phyloP scores from a whole-genome alignment of 2,888 invertebrate genomes.

The Phengaris arion region DNA sequence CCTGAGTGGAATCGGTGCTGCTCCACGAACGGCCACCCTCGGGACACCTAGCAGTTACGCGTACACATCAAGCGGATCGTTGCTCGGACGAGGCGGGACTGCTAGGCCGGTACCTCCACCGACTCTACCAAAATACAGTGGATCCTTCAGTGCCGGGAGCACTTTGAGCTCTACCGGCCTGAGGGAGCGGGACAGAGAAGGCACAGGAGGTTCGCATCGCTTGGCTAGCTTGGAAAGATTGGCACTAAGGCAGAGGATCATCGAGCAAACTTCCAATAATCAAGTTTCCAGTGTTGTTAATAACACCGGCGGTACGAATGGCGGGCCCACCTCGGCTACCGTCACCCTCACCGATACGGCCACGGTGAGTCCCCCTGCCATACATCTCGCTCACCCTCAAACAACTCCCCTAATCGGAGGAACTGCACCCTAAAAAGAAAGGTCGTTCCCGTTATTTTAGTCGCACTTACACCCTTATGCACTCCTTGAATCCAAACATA shows the following conservation, averaged over 20 bases:
- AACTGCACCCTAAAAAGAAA: conserved; percentile 67
- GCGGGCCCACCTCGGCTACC: conserved; percentile 69
- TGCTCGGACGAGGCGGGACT: conserved; percentile 81
- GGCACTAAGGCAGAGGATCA: conserved; percentile 89
- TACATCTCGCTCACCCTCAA: conserved; percentile 69
- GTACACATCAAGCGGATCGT: conserved; percentile 81
- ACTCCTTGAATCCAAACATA: conserved; percentile 14
- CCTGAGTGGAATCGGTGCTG: conserved; percentile 69
- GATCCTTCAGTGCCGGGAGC: conserved; percentile 85
- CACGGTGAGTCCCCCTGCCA: conserved; percentile 77
- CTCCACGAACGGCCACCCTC: conserved; percentile 72
- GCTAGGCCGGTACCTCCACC: conserved; percentile 87
- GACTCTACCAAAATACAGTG: conserved; percentile 88
- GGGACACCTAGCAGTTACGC: conserved; percentile 81
- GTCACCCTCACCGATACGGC: conserved; percentile 76
- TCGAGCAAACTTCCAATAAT: conserved; percentile 82
- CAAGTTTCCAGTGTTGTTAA: conserved; percentile 58
- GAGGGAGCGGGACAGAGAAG: conserved; percentile 83
- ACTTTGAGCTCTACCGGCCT: conserved; percentile 77
- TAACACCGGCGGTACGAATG: conserved; percentile 59
- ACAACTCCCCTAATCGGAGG: conserved; percentile 68
- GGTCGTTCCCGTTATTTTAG: conserved; percentile 59
- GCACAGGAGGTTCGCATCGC: conserved; percentile 86
- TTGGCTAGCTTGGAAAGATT: conserved; percentile 90
- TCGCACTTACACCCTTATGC: conserved; percentile 38